Conservation (phyloP, 2,797 vertebrate genomes). For the Eulemur mongoz region DNA sequence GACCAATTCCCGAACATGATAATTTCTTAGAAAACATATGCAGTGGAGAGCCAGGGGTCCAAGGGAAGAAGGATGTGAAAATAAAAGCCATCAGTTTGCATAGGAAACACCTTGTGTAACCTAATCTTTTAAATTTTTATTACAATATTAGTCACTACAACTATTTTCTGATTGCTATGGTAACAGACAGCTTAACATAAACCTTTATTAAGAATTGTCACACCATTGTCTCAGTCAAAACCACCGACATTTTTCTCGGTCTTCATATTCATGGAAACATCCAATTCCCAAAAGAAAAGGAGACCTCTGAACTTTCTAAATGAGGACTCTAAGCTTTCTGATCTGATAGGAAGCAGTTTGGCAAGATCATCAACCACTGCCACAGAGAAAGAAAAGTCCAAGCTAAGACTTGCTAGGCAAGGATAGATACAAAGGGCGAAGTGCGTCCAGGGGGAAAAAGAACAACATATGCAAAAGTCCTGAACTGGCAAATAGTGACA, state of each 20-base stretch:
- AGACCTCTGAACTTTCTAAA: conserved; percentile 60
- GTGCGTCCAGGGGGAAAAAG: neutral
- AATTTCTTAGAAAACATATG: neutral
- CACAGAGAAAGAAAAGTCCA: neutral
- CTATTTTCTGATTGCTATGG: conserved; percentile 59
- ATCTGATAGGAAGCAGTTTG: conserved; percentile 28
- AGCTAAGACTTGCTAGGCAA: neutral
- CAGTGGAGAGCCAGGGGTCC: neutral
- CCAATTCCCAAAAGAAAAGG: conserved; percentile 60
- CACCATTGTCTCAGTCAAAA: conserved; percentile 58
- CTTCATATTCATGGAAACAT: conserved; percentile 27
- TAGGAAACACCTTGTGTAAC: conserved; percentile 67
- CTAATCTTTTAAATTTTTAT: conserved; percentile 40
- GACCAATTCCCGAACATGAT: neutral
- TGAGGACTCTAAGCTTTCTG: neutral
- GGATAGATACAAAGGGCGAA: neutral
- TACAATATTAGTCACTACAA: conserved; percentile 61
- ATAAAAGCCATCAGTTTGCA: neutral
- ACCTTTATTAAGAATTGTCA: neutral
- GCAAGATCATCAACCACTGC: neutral
- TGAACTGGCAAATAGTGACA: too few relatives aligned
- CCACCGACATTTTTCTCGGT: conserved; percentile 15
- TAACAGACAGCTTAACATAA: neutral
- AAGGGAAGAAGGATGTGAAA: neutral
- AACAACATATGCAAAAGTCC: neutral